Base-by-base conservation (phyloP, 2,888 invertebrate genomes). In the Xestobium rufovillosum region DNA sequence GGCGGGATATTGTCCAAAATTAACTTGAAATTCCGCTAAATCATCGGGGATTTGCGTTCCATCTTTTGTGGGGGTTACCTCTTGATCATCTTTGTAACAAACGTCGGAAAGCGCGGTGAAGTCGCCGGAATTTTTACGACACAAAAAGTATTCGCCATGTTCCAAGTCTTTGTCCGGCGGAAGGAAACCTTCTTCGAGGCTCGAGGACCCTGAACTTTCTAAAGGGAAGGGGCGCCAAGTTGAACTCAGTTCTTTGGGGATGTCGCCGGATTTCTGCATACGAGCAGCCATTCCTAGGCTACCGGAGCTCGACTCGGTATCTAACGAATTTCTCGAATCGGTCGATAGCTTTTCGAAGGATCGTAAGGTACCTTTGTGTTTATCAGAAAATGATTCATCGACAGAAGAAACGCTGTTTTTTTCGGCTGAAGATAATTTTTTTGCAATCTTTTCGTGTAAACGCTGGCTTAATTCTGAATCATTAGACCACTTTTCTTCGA, bases 161-260 rank as follows among this genome's bases (percentile, higher is more conserved):
- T 61, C 64, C n/a, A 55, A 39, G 44, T 81, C 81, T 25, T 77
- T 77, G 57, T 85, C 85, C 30, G 82, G 79, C 6, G 84, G 82
- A 53, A 83, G 76, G 72, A 84, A 80, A 3, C 81, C 83, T 58
- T 89, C 88, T 61, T 89, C 89, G 29, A 85, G 75, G 57, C 87
- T 88, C 3, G 87, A 87, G 44, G 86, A 87, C 23, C 84, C 86
- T 33, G 86, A 86, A 57, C 86, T 87, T 57, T 87, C 87, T 10
- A 88, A 75, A 13, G 86, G 80, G 58, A 87, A 88, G 2, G 85
- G 82, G 52, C 81, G 76, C 84, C 86, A 86, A 0, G 86, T 85
- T 3, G 84, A 80, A 57, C 80, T 83, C 35, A 83, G 68, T 57
- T 85, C 85, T 56, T 77, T 71, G 31, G 70, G 66, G 15, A 71